Base-by-base conservation (phyloP, 2,797 vertebrate genomes). In the Todus mexicanus region DNA sequence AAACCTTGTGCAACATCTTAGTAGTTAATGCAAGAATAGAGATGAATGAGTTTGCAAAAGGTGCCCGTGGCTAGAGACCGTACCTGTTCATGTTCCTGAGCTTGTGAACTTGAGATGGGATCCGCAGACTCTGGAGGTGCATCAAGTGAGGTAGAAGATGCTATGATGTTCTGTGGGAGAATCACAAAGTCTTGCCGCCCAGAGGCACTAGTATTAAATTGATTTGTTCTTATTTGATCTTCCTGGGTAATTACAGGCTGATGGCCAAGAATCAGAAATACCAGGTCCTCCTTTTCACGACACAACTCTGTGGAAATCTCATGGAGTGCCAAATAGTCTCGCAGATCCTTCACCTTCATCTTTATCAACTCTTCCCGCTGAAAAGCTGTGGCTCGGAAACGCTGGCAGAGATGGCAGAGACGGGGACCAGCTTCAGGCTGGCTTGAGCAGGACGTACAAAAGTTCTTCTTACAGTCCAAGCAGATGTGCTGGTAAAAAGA, bases 201-300 rank as follows among this genome's bases (percentile, higher is more conserved):
- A 10, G 73, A 79, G 40, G 94, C 83, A 91, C 93, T 91, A 3
- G 59, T 65, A 42, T 91, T 72, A 76, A 93, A 83, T 7, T 89
- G 40, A 15, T 94, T 85, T 38, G 75, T 93, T 63, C 38, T 94
- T 77, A 95, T 96, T 94, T 97, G 95, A 87, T 94, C 95, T 63
- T 97, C 96, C 85, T 91, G 94, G 54, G 92, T 93, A 64, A 92
- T 60, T 9, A 97, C 97, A 3, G 98, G 97, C 94, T 98, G 98
- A 94, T 98, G 99, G 80, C 97, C 96, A 29, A 99, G 97, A 54
- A 99, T 98, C 93, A 99, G 98, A 83, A 98, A 98, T 57, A 99
- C 99, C 90, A 99, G 97, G 94, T 99, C 99, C 95, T 99, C 99
- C 97, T 99, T 99, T 88, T 99, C 99, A 21, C 98, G 97, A 96